These are phyloP conservation scores for Rhagium mordax DNA, from an alignment of 2,888 invertebrate species.

Conservation along the genomic window DNA sequence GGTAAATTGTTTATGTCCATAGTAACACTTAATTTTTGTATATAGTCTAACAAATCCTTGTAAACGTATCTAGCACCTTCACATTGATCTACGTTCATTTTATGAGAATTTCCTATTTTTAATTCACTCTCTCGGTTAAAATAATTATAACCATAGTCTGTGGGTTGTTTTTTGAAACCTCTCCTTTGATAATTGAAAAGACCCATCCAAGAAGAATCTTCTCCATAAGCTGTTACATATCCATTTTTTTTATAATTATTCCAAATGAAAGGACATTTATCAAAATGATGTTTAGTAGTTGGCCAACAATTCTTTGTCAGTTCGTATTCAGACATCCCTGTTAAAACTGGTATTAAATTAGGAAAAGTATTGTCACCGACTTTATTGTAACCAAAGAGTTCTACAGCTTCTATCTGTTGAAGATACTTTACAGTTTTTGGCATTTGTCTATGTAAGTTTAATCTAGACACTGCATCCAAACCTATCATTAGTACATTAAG, in stretches of 20 bases:
- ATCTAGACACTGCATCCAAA: slow-evolving; percentile 87
- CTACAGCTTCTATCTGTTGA: slow-evolving; percentile 77
- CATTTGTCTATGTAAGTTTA: slow-evolving; percentile 90
- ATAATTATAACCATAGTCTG: slow-evolving; percentile 88
- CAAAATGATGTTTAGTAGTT: slow-evolving; percentile 74
- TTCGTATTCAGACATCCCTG: slow-evolving; percentile 80
- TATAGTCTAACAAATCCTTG: slow-evolving; percentile 81
- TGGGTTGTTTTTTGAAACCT: slow-evolving; percentile 86
- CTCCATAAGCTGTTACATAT: slow-evolving; percentile 85
- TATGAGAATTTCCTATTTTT: slow-evolving; percentile 77
- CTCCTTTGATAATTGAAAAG: slow-evolving; percentile 85
- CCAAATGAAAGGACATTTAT: slow-evolving; percentile 89
- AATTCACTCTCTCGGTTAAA: slow-evolving; percentile 80
- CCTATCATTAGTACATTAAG: slow-evolving; percentile 86
- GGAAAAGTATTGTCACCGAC: slow-evolving; percentile 96
- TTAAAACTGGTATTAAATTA: slow-evolving; percentile 86
- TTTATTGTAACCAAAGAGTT: slow-evolving; percentile 92
- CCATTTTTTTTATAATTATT: slow-evolving; percentile 81
- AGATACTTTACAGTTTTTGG: slow-evolving; percentile 79
- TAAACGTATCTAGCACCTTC: slow-evolving; percentile 80
- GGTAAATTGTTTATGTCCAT: slow-evolving; percentile 75
- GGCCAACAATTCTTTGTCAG: slow-evolving; percentile 77
- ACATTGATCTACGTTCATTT: slow-evolving; percentile 79
- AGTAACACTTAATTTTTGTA: slow-evolving; percentile 75
- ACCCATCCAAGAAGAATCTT: slow-evolving; percentile 86